A percentile compares a stretch with the other conserved stretches of the same genome.
phyloP scores from a whole-genome alignment of 2,888 invertebrate species.

The Euphydryas editha region DNA sequence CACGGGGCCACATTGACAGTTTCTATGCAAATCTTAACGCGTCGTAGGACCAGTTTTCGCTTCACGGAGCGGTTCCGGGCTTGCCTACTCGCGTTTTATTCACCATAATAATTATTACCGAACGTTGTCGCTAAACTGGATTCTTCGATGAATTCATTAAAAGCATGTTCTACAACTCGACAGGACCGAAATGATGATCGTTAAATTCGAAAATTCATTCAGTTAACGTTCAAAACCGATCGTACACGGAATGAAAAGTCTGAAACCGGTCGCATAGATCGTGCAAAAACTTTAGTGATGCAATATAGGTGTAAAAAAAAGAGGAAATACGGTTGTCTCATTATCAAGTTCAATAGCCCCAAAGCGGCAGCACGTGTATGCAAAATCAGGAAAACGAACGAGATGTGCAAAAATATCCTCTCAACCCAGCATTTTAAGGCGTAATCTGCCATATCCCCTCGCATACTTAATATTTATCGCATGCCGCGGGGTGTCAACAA shows the following conservation, averaged over 20 bases:
- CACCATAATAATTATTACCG: constrained; percentile 67
- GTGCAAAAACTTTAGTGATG: constrained; percentile 69
- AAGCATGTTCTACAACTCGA: constrained; percentile 41
- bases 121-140: constrained; percentile 65
- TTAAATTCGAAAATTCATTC: constrained; percentile 34
- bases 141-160: constrained; percentile 56
- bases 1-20: constrained; percentile 78
- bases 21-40: constrained; percentile 82
- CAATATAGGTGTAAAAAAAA: constrained; percentile 71
- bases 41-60: constrained; percentile 79
- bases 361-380: constrained; percentile 79
- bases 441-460: constrained; percentile 63
- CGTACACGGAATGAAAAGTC: constrained; percentile 40
- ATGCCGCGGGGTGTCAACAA: constrained; percentile 72
- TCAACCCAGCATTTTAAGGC: constrained; percentile 66
- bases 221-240: constrained; percentile 21
- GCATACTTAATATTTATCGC: constrained; percentile 68
- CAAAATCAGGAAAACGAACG: constrained; percentile 65
- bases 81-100: constrained; percentile 69
- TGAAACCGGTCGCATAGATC: constrained; percentile 44
- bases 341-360: constrained; percentile 83
- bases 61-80: constrained; percentile 76
- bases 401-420: constrained; percentile 69
- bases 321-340: constrained; percentile 73
- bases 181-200: constrained; percentile 37